phyloP scores from a whole-genome alignment of 2,113 vertebrate species.

The Plectropomus leopardus region DNA sequence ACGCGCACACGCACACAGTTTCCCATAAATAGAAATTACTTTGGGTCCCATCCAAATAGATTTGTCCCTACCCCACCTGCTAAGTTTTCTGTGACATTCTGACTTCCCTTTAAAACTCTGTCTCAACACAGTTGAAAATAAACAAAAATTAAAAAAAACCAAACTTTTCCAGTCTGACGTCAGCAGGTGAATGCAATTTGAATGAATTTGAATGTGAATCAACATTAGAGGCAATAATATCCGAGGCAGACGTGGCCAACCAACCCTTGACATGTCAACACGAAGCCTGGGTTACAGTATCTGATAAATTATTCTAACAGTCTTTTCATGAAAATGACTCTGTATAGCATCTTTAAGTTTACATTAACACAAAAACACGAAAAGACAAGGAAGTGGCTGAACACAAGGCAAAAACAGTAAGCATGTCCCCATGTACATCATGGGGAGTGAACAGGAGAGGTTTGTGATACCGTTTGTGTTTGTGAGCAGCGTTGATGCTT shows the following conservation, averaged over 20 bases:
- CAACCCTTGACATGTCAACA: not conserved
- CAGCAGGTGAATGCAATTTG: conserved; percentile 14
- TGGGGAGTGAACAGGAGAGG: not conserved
- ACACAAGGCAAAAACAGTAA: not conserved
- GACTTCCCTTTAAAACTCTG: conserved; percentile 11
- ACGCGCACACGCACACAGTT: conserved; percentile 10
- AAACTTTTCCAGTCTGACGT: not conserved
- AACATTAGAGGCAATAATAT: not conserved
- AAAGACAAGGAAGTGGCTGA: not conserved
- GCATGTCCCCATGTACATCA: not conserved
- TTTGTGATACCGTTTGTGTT: not conserved
- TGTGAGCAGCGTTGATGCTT: not conserved
- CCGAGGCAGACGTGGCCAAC: not conserved
- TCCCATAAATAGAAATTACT: conserved; percentile 31
- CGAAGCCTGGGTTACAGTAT: not conserved
- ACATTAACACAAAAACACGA: not conserved
- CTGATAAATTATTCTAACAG: not conserved
- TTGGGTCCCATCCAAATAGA: not conserved
- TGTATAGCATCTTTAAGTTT: not conserved
- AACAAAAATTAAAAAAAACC: conserved; percentile 1
- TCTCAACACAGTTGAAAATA: not conserved
- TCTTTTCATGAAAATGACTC: not conserved
- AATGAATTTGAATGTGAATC: conserved; percentile 34
- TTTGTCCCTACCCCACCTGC: not conserved
- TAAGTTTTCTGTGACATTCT: conserved; percentile 13